These are phyloP conservation scores for Ericerus pela DNA, from an alignment of 1,140 invertebrate genomes.

Conservation along the genomic window DNA sequence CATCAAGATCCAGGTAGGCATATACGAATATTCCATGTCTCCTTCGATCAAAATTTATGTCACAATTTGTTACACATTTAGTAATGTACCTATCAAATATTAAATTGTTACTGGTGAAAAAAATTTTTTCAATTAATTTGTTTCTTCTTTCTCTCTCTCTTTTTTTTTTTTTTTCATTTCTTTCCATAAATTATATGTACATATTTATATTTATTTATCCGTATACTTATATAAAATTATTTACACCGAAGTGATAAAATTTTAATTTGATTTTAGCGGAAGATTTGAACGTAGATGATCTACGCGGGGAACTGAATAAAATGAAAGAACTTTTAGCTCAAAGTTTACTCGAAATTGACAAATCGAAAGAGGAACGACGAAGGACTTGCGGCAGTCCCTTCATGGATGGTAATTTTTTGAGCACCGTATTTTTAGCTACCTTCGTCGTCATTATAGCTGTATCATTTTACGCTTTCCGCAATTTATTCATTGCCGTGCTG, in stretches of 20 bases:
- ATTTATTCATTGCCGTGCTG: conserved; percentile 59
- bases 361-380: not conserved
- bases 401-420: conserved; percentile 64
- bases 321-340: conserved; percentile 68
- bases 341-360: conserved; percentile 35
- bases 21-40: not conserved
- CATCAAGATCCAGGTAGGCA: not conserved
- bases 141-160: no score
- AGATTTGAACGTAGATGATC: conserved; percentile 59
- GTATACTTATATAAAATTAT: not conserved
- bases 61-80: no score
- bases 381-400: conserved; percentile 29
- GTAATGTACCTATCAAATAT: no score
- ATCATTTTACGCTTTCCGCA: conserved; percentile 67
- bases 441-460: conserved; percentile 60
- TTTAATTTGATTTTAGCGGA: conserved; percentile 1
- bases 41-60: not conserved
- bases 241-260: not conserved
- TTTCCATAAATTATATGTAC: no score
- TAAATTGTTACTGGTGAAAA: not conserved
- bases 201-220: no score
- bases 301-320: conserved; percentile 52
- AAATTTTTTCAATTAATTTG: not conserved
- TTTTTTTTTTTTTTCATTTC: no score
- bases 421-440: conserved; percentile 58